Conservation (phyloP, 2,113 vertebrate species). For the Onychorhynchus coronatus region DNA sequence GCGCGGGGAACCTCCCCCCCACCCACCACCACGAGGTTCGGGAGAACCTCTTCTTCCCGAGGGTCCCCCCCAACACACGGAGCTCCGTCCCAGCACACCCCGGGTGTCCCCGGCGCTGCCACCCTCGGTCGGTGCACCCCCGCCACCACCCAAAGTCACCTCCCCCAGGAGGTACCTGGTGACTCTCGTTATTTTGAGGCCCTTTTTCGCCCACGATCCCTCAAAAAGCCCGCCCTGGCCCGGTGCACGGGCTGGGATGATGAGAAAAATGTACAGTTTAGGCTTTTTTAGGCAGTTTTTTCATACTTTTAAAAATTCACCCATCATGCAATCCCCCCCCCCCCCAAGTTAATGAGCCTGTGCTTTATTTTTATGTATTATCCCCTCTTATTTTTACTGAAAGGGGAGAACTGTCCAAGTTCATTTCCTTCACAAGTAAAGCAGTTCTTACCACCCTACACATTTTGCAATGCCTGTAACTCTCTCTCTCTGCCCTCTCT, state of each 20-base stretch:
- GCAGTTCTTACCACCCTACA: background rate
- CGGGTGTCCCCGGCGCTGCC: background rate
- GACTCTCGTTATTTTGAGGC: background rate
- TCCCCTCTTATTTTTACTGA: background rate
- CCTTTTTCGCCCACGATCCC: background rate
- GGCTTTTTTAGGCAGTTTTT: background rate
- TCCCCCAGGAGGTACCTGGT: fast-evolving
- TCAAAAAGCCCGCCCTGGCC: background rate
- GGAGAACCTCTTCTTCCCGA: background rate
- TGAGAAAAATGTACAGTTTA: background rate
- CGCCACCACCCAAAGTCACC: no score
- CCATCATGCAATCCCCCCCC: background rate
- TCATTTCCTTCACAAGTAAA: background rate
- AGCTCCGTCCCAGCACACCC: background rate
- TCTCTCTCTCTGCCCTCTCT: background rate
- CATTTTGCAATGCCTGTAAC: background rate
- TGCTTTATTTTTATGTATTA: background rate
- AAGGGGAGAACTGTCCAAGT: background rate
- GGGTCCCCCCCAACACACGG: background rate
- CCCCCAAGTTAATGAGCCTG: background rate
- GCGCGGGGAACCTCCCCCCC: background rate
- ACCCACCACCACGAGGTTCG: background rate
- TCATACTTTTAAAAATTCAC: background rate
- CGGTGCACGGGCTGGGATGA: background rate
- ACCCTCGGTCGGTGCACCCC: no score